Conservation (phyloP, 2,797 vertebrate species). For the Danio albolineatus region DNA sequence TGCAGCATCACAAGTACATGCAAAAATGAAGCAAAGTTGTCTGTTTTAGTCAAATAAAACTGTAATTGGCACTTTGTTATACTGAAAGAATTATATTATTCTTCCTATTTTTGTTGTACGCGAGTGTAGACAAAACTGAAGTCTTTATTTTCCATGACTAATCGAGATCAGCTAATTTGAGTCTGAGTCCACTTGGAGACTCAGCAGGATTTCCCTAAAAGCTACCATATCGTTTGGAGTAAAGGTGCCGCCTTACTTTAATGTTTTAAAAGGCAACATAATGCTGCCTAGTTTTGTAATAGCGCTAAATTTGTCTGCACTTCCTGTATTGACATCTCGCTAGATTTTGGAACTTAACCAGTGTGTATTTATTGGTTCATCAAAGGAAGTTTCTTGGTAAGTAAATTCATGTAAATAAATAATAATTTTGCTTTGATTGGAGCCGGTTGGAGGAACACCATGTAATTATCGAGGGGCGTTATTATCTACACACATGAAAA, state of each 20-base stretch:
- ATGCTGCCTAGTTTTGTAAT: background rate
- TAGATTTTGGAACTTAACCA: background rate
- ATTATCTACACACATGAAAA: conserved; percentile 23
- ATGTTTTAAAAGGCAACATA: too few relatives aligned
- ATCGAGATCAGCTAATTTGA: background rate
- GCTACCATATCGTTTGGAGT: background rate
- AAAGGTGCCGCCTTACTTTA: background rate
- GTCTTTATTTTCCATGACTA: background rate
- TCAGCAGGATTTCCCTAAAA: background rate
- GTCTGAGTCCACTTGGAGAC: too few relatives aligned
- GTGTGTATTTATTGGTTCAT: conserved; percentile 1
- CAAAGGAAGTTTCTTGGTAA: conserved; percentile 27
- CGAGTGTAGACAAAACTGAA: background rate
- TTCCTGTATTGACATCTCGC: background rate
- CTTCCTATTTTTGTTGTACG: background rate
- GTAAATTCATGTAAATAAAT: conserved; percentile 26
- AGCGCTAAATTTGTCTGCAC: background rate
- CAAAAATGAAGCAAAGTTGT: too few relatives aligned
- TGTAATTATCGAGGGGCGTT: conserved; percentile 34
- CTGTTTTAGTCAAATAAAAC: background rate
- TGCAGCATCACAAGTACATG: too few relatives aligned
- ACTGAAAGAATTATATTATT: background rate
- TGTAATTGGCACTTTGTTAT: background rate
- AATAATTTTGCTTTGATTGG: conserved; percentile 34
- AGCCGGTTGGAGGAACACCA: background rate